phyloP scores from a whole-genome alignment of 2,113 vertebrate genomes.

The Pedionomus torquatus region DNA sequence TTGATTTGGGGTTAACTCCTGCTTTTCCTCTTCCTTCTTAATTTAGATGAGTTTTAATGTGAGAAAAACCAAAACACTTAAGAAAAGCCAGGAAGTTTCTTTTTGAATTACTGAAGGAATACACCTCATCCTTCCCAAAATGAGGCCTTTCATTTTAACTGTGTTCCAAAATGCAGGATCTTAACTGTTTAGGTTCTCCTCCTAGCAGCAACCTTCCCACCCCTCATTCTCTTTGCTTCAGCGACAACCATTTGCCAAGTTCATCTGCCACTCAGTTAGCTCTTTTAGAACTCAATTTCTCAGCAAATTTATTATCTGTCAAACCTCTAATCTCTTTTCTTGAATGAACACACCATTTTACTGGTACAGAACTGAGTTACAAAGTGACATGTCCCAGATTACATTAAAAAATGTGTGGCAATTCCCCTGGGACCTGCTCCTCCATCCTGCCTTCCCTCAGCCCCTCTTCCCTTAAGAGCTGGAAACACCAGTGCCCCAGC shows the following conservation, averaged over 20 bases:
- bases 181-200: neutral
- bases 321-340: neutral
- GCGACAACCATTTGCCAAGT: neutral
- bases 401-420: neutral
- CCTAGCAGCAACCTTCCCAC: neutral
- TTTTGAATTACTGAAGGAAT: neutral
- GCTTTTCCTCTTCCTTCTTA: neutral
- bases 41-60: neutral
- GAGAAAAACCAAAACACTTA: neutral
- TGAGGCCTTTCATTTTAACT: neutral
- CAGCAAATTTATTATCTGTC: neutral
- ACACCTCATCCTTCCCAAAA: neutral
- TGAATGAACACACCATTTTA: neutral
- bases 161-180: neutral
- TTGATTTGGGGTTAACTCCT: neutral
- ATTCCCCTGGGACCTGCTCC: neutral
- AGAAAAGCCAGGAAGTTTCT: neutral
- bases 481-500: neutral
- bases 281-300: neutral
- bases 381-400: neutral
- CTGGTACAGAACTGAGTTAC: neutral
- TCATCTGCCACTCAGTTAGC: neutral
- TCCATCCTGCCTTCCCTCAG: neutral
- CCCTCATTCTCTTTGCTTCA: neutral
- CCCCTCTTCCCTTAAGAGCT: neutral